phyloP scores from a whole-genome alignment of 1,140 invertebrate genomes.

The Drosophila hydei region DNA sequence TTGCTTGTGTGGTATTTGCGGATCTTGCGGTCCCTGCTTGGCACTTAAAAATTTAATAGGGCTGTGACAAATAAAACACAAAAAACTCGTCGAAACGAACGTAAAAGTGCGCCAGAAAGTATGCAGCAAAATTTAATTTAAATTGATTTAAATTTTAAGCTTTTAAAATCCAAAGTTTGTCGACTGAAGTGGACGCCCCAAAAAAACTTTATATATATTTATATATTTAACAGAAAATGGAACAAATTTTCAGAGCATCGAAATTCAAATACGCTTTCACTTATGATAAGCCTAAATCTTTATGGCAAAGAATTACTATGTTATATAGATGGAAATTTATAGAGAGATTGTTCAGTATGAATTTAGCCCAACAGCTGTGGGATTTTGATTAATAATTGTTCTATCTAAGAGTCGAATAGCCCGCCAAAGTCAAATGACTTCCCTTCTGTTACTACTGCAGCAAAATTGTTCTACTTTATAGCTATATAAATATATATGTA shows the following conservation, averaged over 20 bases:
- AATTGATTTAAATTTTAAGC: constrained; percentile 70
- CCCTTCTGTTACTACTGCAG: too few species aligned
- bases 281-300: too few species aligned
- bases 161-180: constrained; percentile 25
- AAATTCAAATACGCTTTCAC: background rate
- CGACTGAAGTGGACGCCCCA: background rate
- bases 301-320: too few species aligned
- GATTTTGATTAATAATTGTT: too few species aligned
- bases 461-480: too few species aligned
- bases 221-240: background rate
- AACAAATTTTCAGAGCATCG: background rate
- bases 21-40: constrained; percentile 67
- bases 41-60: constrained; percentile 81
- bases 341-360: too few species aligned
- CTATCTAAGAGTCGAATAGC: too few species aligned
- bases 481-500: too few species aligned
- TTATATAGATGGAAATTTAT: too few species aligned
- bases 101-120: constrained; percentile 37
- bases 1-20: constrained; percentile 77
- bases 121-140: constrained; percentile 58
- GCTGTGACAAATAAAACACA: constrained; percentile 55
- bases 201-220: background rate
- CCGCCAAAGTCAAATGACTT: too few species aligned
- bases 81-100: constrained; percentile 17
- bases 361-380: too few species aligned